phyloP scores from a whole-genome alignment of 2,888 invertebrate genomes.

The Campopleginae sp. region DNA sequence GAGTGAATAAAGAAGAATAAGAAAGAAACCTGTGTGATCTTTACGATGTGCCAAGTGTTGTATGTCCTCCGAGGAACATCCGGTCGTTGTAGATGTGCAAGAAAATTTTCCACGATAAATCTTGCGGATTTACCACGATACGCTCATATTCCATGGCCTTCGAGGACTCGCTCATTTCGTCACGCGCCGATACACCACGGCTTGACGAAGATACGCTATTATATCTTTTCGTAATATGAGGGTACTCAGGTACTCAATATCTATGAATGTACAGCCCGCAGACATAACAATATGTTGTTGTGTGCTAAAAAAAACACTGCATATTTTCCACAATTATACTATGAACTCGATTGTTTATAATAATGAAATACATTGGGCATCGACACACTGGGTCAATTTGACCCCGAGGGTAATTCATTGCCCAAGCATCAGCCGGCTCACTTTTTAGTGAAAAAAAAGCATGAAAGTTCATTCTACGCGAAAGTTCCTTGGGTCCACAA shows the following conservation, averaged over 20 bases:
- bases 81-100: constrained; percentile 46
- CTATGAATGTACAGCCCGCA: not conserved
- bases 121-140: constrained; percentile 49
- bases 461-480: too few relatives aligned
- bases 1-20: constrained; percentile 19
- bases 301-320: constrained; percentile 12
- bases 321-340: not conserved
- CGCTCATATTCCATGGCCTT: constrained; percentile 57
- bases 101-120: constrained; percentile 53
- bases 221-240: constrained; percentile 41
- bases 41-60: constrained; percentile 19
- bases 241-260: constrained; percentile 21
- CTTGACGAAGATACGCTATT: constrained; percentile 17
- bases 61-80: constrained; percentile 47
- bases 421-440: too few relatives aligned
- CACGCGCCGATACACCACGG: constrained; percentile 59
- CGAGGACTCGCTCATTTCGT: constrained; percentile 62
- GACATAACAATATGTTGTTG: constrained; percentile 6
- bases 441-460: not conserved
- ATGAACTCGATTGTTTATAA: not conserved
- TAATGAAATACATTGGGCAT: not conserved
- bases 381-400: not conserved
- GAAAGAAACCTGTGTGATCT: constrained; percentile 26
- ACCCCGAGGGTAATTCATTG: not conserved
- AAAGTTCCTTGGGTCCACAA: too few relatives aligned